phyloP scores from a whole-genome alignment of 2,113 vertebrate genomes.

The Ammodramus savannarum region DNA sequence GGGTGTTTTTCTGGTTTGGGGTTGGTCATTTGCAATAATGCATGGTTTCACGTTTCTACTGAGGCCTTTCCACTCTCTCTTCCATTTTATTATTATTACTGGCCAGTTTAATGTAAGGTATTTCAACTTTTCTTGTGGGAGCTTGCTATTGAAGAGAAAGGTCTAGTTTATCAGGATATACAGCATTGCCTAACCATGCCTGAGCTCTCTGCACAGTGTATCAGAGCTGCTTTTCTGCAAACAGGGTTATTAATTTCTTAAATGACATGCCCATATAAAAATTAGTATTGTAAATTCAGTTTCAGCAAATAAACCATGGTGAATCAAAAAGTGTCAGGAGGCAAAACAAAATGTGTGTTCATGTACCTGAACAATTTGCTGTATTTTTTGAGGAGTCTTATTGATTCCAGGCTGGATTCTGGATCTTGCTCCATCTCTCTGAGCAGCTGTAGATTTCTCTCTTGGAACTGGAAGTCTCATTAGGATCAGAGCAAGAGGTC shows the following conservation, averaged over 20 bases:
- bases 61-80: conserved; percentile 9
- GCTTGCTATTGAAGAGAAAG: not conserved
- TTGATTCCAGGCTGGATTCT: not conserved
- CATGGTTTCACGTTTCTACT: conserved; percentile 3
- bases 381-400: not conserved
- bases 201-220: not conserved
- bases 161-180: not conserved
- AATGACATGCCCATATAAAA: not conserved
- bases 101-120: not conserved
- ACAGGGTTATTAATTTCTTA: not conserved
- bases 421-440: not conserved
- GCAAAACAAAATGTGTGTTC: not conserved
- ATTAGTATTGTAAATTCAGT: not conserved
- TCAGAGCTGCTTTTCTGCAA: not conserved
- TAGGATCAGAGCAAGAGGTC: not conserved
- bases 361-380: not conserved
- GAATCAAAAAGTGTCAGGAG: not conserved
- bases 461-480: not conserved
- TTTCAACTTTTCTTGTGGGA: not conserved
- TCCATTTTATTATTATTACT: not conserved
- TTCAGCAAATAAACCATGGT: not conserved
- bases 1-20: not conserved
- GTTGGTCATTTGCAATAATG: not conserved
- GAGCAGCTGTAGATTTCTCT: not conserved
- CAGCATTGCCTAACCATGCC: not conserved